Base-by-base conservation (phyloP, 2,113 vertebrate species). In the Neoarius graeffei region DNA sequence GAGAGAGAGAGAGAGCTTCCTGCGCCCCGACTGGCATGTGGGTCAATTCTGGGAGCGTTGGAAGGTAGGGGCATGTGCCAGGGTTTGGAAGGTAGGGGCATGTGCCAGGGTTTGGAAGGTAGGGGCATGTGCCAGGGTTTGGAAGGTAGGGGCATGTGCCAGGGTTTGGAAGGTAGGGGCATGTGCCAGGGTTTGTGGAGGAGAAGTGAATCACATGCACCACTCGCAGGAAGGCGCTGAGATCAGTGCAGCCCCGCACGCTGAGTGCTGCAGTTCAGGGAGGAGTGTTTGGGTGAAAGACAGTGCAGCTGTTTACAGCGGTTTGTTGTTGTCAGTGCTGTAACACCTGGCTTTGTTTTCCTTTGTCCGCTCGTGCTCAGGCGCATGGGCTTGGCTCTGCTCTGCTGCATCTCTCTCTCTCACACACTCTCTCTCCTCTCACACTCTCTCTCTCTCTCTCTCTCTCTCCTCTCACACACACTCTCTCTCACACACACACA, bases 31-130 rank as follows among this genome's bases (percentile, higher is more conserved):
- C 93, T 94, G 95, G 94, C 94, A 96, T 96, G 95, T 96, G 95
- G 95, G 95, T 96, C 93, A 95, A 92, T 90, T 93, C 95, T 90
- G 95, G 93, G 93, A 93, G 93, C 91, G 95, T 95, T 92, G 95
- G 95, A 95, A 96, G 95, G 95, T 96, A 96, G 93, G 95, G 88
- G 35, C 35, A 35, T 35, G 35, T 1, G 35, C 1, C 30, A 30
- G 30, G 30, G 30, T 30, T n/a, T n/a, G 30, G 30, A 1, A 35
- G 30, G 30, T 35, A 35, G n/a, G 30, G 30, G 30, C 30, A 35
- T 35, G 30, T 35, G 30, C n/a, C n/a, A n/a, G n/a, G n/a, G n/a
- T n/a, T n/a, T n/a, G 30, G 30, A 1, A 35, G 35, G 35, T 1
- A 35, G 35, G 35, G 35, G 35, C 35, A 42, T 3, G 35, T 2